phyloP scores from a whole-genome alignment of 1,140 invertebrate species.

The Chrysopa pallens region DNA sequence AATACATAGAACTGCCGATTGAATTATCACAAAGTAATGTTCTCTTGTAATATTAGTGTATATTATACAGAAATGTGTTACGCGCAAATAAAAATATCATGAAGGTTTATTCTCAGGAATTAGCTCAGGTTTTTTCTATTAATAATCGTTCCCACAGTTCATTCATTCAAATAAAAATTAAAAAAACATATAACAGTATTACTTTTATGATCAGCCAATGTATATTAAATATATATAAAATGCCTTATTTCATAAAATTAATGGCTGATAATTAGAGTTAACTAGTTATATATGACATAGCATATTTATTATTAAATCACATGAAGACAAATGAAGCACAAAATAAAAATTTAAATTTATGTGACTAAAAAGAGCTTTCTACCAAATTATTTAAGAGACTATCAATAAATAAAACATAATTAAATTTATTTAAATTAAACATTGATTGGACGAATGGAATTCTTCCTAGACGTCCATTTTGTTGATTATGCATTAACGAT shows the following conservation, averaged over 20 bases:
- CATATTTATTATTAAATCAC: background rate
- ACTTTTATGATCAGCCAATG: background rate
- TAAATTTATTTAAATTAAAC: background rate
- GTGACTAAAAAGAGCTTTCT: background rate
- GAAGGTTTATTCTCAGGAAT: constrained; percentile 18
- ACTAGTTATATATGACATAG: background rate
- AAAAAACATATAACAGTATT: background rate
- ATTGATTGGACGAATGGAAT: background rate
- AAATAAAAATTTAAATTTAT: background rate
- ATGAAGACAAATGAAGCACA: background rate
- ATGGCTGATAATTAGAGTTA: background rate
- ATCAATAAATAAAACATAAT: background rate
- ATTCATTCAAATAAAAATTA: constrained; percentile 1
- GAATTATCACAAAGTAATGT: background rate
- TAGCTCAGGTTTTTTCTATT: constrained; percentile 16
- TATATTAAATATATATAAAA: background rate
- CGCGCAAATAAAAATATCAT: constrained; percentile 3
- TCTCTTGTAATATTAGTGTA: constrained; percentile 2
- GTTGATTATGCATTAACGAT: too few species aligned
- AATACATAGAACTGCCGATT: constrained; percentile 1
- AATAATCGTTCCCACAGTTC: constrained; percentile 1
- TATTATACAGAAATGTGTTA: background rate
- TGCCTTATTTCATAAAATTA: background rate
- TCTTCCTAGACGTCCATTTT: too few species aligned
- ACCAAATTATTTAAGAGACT: background rate